A percentile compares a stretch with the other conserved stretches of the same genome.
These are phyloP conservation scores for Lithobates pipiens DNA, from an alignment of 2,797 vertebrate species.

Conservation along the genomic window DNA sequence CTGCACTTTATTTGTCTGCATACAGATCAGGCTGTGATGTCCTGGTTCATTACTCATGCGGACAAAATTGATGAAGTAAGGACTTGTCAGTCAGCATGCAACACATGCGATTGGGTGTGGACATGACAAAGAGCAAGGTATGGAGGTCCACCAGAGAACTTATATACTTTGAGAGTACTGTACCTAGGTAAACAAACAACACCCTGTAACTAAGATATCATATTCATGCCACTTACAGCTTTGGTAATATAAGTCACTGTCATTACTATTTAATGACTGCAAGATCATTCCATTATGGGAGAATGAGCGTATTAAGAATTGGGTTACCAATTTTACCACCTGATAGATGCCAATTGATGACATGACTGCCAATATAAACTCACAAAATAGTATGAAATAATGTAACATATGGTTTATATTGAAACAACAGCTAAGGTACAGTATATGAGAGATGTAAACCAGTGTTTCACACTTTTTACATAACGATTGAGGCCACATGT, in stretches of 20 bases:
- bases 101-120: background rate
- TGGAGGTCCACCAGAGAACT: background rate
- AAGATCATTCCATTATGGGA: conserved; percentile 3
- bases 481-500: too few relatives aligned
- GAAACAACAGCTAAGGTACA: too few relatives aligned
- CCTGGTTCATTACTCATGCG: conserved; percentile 25
- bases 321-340: conserved; percentile 12
- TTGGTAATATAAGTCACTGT: conserved; percentile 41
- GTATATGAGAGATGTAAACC: too few relatives aligned
- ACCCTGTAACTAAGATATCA: conserved; percentile 22
- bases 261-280: conserved; percentile 29
- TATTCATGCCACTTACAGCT: conserved; percentile 11
- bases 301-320: background rate
- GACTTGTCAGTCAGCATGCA: background rate
- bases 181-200: conserved; percentile 14
- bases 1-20: conserved; percentile 39
- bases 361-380: too few relatives aligned
- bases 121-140: background rate
- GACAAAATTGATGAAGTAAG: background rate
- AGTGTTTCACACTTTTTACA: too few relatives aligned
- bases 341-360: background rate
- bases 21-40: conserved; percentile 21
- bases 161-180: background rate
- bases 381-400: too few relatives aligned
- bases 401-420: too few relatives aligned